Percentiles rank a stretch among this genome's conserved stretches.
phyloP scores from a whole-genome alignment of 23 tunicate species.

The Trididemnum miniatum region DNA sequence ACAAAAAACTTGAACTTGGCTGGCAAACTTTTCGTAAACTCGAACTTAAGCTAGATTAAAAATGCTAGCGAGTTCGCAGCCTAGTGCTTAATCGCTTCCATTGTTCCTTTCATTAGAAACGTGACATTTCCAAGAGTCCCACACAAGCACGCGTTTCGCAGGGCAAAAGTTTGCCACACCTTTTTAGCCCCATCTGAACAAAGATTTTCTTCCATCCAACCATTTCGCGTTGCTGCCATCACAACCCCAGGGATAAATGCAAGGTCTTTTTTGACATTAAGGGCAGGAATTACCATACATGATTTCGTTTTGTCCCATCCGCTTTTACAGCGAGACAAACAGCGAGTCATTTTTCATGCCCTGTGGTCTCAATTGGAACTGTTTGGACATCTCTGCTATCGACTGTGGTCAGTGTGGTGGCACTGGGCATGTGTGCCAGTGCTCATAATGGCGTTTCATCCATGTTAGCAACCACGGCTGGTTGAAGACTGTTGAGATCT shows the following conservation, averaged over 20 bases:
- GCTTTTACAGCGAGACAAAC: too few relatives aligned
- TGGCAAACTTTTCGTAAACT: too few relatives aligned
- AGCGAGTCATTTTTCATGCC: neutral
- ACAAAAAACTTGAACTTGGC: too few relatives aligned
- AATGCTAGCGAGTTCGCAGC: too few relatives aligned
- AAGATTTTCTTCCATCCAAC: too few relatives aligned
- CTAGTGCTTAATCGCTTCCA: neutral
- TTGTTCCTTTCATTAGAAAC: neutral
- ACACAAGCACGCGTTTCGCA: too few relatives aligned
- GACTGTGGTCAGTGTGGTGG: slow-evolving; percentile 2
- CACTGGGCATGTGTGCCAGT: slow-evolving; percentile 28
- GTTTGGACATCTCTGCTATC: neutral
- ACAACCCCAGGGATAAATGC: neutral
- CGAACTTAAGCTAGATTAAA: too few relatives aligned
- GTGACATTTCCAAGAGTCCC: neutral
- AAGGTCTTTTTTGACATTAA: neutral
- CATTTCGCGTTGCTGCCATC: too few relatives aligned
- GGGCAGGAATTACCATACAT: neutral
- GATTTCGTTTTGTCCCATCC: neutral
- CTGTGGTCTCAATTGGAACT: neutral
- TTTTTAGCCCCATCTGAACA: neutral
- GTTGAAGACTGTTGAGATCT: too few relatives aligned
- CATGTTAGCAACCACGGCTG: neutral
- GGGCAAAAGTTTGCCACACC: neutral
- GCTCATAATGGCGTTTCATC: slow-evolving; percentile 9